These are phyloP conservation scores for Byasa hedistus DNA, from an alignment of 2,888 invertebrate species.

Conservation along the genomic window DNA sequence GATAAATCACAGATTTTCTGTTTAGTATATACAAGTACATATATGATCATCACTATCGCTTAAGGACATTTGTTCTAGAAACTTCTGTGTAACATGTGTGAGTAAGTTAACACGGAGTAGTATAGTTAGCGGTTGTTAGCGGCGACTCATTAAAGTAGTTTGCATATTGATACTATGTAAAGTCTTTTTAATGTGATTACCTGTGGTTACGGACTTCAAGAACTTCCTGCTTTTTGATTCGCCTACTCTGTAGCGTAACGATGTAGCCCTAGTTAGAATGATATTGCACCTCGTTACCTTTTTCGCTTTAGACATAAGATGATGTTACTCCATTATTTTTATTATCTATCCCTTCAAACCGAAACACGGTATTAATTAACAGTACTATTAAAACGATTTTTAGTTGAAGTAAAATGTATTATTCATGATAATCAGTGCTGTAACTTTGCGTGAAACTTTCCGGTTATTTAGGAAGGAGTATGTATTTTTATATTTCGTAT, in stretches of 20 bases:
- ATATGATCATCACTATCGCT: not conserved
- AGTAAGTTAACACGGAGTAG: slow-evolving; percentile 8
- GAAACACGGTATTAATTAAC: too few relatives aligned
- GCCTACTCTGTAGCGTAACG: too few relatives aligned
- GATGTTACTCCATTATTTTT: too few relatives aligned
- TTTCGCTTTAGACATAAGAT: too few relatives aligned
- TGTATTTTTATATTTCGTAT: not conserved
- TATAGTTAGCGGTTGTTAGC: slow-evolving; percentile 20
- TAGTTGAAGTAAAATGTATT: too few relatives aligned
- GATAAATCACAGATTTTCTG: not conserved
- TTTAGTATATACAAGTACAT: not conserved
- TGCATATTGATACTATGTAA: slow-evolving; percentile 16
- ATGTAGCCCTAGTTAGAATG: too few relatives aligned
- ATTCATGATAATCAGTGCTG: too few relatives aligned
- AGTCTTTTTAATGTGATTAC: slow-evolving; percentile 25
- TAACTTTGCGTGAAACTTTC: not conserved
- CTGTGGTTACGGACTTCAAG: slow-evolving; percentile 3
- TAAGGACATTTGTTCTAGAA: slow-evolving; percentile 9
- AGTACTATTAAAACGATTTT: too few relatives aligned
- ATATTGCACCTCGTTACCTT: too few relatives aligned
- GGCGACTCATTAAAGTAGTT: slow-evolving; percentile 21
- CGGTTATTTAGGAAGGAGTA: not conserved
- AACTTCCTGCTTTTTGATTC: too few relatives aligned
- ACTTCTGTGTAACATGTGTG: slow-evolving; percentile 11
- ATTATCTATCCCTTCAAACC: too few relatives aligned